Percentiles rank a stretch among this genome's conserved stretches.
These are phyloP conservation scores for Mactra quadrangularis DNA, from an alignment of 1,140 invertebrate species.

Conservation along the genomic window DNA sequence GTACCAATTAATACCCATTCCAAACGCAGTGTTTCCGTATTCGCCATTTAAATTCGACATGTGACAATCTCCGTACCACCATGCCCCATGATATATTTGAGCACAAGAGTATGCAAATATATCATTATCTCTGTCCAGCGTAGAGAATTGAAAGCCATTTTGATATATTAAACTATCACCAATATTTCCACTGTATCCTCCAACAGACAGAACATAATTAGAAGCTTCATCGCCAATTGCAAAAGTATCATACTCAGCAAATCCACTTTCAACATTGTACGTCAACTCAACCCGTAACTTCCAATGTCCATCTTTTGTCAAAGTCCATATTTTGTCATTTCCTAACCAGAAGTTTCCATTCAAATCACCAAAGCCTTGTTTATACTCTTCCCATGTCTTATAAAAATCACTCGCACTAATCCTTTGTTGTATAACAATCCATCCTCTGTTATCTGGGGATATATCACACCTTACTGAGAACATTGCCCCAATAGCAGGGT, in stretches of 20 bases:
- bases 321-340: background rate
- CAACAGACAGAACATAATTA: background rate
- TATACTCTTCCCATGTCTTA: too few relatives aligned
- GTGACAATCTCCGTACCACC: constrained; percentile 57
- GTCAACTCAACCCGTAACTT: too few relatives aligned
- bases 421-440: too few relatives aligned
- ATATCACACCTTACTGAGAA: too few relatives aligned
- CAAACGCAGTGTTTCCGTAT: constrained; percentile 20
- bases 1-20: constrained; percentile 6
- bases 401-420: too few relatives aligned
- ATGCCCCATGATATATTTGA: constrained; percentile 31
- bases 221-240: background rate
- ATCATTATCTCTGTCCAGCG: constrained; percentile 51
- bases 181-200: constrained; percentile 4
- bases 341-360: constrained; percentile 39
- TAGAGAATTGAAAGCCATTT: constrained; percentile 48
- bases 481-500: too few relatives aligned
- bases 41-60: constrained; percentile 54
- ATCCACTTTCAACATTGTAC: constrained; percentile 1
- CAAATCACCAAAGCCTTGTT: too few relatives aligned
- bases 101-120: background rate
- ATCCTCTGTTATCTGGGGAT: too few relatives aligned
- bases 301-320: too few relatives aligned
- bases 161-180: background rate
- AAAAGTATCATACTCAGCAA: too few relatives aligned